Conservation (phyloP, 1,140 invertebrate species). For the Notospermus geniculatus region DNA sequence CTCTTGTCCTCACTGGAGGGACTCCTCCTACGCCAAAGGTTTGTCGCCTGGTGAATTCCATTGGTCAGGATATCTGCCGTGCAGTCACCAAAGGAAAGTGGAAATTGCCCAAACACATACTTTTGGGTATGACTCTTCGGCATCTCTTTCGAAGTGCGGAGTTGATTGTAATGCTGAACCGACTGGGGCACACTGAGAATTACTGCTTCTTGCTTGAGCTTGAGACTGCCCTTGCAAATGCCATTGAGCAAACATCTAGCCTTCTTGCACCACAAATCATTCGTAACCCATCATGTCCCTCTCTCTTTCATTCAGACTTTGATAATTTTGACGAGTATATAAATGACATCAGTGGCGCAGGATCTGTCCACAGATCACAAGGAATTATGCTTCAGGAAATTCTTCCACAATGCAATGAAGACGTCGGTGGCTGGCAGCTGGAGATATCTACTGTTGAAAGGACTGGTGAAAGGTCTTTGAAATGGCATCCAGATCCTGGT, state of each 20-base stretch:
- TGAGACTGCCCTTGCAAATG: constrained; percentile 19
- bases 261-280: constrained; percentile 21
- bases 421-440: background rate
- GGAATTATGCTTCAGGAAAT: constrained; percentile 29
- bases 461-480: too few species aligned
- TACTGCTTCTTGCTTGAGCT: constrained; percentile 25
- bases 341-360: constrained; percentile 19
- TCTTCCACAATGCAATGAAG: background rate
- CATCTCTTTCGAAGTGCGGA: constrained; percentile 22
- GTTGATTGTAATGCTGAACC: constrained; percentile 22
- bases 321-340: constrained; percentile 33
- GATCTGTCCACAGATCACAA: constrained; percentile 24
- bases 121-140: constrained; percentile 14
- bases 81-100: constrained; percentile 23
- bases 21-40: too few species aligned
- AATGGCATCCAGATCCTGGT: too few species aligned
- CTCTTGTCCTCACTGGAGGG: too few species aligned
- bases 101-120: constrained; percentile 25
- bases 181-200: constrained; percentile 24
- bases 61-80: too few species aligned
- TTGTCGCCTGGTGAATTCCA: too few species aligned
- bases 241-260: constrained; percentile 14
- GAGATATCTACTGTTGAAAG: too few species aligned
- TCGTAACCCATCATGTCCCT: constrained; percentile 12
- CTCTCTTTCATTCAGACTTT: constrained; percentile 28